phyloP scores from a whole-genome alignment of 2,797 vertebrate species.

The Neosalanx taihuensis region DNA sequence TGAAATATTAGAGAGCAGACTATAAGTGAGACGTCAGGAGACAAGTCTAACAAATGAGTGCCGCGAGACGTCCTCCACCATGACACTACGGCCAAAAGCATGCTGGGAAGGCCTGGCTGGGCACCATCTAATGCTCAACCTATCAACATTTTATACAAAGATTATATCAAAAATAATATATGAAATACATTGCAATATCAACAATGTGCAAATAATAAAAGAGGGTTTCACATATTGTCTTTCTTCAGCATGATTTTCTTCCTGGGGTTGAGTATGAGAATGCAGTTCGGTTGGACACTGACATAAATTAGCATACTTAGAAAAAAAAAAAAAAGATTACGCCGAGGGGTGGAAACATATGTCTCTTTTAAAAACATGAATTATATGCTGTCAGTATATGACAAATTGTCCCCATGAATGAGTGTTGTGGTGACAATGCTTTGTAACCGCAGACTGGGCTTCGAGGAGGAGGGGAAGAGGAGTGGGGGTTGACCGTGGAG shows the following conservation, averaged over 20 bases:
- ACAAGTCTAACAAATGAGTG: background rate
- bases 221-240: slow-evolving; percentile 5
- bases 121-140: slow-evolving; percentile 23
- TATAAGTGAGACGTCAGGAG: background rate
- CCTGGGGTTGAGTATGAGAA: slow-evolving; percentile 22
- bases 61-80: background rate
- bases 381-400: background rate
- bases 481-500: slow-evolving; percentile 8
- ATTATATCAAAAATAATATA: slow-evolving; percentile 52
- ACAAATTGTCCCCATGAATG: slow-evolving; percentile 1
- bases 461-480: background rate
- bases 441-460: too few relatives aligned
- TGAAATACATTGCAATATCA: slow-evolving; percentile 33
- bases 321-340: slow-evolving; percentile 61
- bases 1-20: background rate
- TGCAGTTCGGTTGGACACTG: slow-evolving; percentile 19
- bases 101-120: slow-evolving; percentile 12
- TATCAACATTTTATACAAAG: slow-evolving; percentile 33
- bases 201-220: slow-evolving; percentile 53
- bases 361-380: slow-evolving; percentile 33
- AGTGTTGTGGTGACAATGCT: background rate
- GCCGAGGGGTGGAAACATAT: slow-evolving; percentile 32
- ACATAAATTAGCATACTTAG: slow-evolving; percentile 35
- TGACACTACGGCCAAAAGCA: slow-evolving; percentile 4
- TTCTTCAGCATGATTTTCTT: slow-evolving; percentile 26